These are phyloP conservation scores for Furnarius figulus DNA, from an alignment of 2,113 vertebrate species.

Conservation along the genomic window DNA sequence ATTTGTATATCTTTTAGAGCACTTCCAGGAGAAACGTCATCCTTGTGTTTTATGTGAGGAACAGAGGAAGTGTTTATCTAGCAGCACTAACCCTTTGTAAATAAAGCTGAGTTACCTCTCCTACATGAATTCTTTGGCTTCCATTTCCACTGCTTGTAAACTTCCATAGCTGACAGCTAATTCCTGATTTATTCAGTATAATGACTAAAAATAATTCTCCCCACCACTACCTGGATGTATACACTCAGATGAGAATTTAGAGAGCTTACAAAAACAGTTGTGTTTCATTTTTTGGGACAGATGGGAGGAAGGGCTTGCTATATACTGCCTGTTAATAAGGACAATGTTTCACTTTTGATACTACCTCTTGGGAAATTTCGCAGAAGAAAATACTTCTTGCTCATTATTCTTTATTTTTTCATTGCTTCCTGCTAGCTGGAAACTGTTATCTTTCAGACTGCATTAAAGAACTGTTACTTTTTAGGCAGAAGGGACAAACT, in stretches of 20 bases:
- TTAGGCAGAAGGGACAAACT: slow-evolving; percentile 7
- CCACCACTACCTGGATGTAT: not conserved
- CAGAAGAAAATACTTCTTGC: slow-evolving; percentile 3
- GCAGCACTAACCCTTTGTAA: not conserved
- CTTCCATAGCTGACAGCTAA: not conserved
- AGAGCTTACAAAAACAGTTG: not conserved
- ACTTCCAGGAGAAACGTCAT: not conserved
- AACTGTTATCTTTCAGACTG: slow-evolving; percentile 21
- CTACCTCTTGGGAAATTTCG: not conserved
- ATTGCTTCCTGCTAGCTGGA: not conserved
- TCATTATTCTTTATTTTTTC: slow-evolving; percentile 42
- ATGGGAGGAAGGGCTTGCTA: not conserved
- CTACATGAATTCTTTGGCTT: not conserved
- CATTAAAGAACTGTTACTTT: slow-evolving; percentile 37
- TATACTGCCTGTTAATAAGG: slow-evolving; percentile 32
- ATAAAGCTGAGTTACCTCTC: not conserved
- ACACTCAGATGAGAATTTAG: slow-evolving; percentile 13
- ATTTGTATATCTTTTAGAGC: not conserved
- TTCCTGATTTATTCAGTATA: not conserved
- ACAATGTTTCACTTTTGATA: slow-evolving; percentile 22
- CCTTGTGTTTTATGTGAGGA: not conserved
- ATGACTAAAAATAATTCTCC: not conserved
- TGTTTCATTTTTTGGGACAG: not conserved
- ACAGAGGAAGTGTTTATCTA: not conserved
- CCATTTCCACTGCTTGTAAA: not conserved